Evolutionary conservation across 2,888 invertebrate genomes (phyloP).

Genomic region (Pseudeuparius sepicola): DNA sequence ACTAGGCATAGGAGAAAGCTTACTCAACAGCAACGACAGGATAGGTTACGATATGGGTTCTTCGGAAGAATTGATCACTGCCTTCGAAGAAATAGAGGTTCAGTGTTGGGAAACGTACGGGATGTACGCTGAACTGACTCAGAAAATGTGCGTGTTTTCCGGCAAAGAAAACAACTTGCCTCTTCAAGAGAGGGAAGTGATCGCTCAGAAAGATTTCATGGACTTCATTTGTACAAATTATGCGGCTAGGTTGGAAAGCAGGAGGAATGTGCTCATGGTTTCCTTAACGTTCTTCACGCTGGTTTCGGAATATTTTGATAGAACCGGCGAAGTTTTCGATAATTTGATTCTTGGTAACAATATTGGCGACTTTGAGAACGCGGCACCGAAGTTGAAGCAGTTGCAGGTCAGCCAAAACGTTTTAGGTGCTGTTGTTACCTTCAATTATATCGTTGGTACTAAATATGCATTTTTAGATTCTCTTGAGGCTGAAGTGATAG

Average conservation of each 20-base stretch:
- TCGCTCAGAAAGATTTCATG: slow-evolving; percentile 70
- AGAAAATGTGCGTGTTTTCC: slow-evolving; percentile 55
- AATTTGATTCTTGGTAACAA: slow-evolving; percentile 53
- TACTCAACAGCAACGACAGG: slow-evolving; percentile 58
- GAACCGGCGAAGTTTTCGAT: slow-evolving; percentile 57
- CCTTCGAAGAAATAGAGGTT: slow-evolving; percentile 65
- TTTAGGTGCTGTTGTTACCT: too few species aligned
- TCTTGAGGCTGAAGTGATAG: slow-evolving; percentile 56
- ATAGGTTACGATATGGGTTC: slow-evolving; percentile 62
- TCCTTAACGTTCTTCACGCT: slow-evolving; percentile 66
- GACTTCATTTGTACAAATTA: slow-evolving; percentile 72
- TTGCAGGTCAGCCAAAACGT: slow-evolving; percentile 50
- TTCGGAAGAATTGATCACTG: slow-evolving; percentile 61
- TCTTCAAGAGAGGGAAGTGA: slow-evolving; percentile 48
- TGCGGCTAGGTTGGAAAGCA: slow-evolving; percentile 56
- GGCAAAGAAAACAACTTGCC: slow-evolving; percentile 29
- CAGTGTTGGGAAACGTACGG: slow-evolving; percentile 72
- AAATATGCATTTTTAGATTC: too few species aligned
- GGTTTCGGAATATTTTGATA: slow-evolving; percentile 62
- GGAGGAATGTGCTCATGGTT: slow-evolving; percentile 63
- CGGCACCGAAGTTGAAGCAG: slow-evolving; percentile 46
- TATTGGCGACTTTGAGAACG: slow-evolving; percentile 47
- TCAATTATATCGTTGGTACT: too few species aligned
- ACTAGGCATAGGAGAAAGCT: slow-evolving; percentile 52
- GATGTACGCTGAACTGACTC: slow-evolving; percentile 65